phyloP scores from a whole-genome alignment of 2,113 vertebrate genomes.

The Brachirus orientalis region DNA sequence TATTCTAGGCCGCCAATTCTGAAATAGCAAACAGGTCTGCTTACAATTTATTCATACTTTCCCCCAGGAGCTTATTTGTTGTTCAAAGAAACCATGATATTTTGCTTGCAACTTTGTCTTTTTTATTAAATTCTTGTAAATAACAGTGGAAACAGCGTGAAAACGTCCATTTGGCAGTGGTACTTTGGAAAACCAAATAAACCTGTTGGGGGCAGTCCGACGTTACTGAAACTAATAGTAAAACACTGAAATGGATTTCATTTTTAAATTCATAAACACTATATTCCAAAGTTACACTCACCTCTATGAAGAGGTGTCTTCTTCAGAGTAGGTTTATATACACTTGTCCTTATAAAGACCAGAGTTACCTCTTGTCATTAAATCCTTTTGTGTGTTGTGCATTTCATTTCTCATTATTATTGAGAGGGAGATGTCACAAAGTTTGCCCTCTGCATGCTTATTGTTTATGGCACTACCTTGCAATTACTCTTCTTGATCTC shows the following conservation, averaged over 20 bases:
- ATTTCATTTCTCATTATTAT: neutral
- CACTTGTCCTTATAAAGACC: neutral
- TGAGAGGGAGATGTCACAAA: too few species aligned
- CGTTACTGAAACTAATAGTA: neutral
- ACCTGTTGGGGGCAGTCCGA: neutral
- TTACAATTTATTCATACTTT: slow-evolving; percentile 5
- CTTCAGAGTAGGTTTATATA: too few species aligned
- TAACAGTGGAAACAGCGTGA: slow-evolving; percentile 3
- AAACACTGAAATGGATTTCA: slow-evolving; percentile 1
- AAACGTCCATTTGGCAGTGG: neutral
- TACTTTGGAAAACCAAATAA: slow-evolving; percentile 3
- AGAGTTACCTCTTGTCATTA: neutral
- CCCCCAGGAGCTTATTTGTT: slow-evolving; percentile 4
- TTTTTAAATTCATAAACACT: neutral
- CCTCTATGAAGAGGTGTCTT: too few species aligned
- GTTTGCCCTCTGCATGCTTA: too few species aligned
- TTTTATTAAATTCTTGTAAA: slow-evolving; percentile 18
- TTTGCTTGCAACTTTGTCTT: slow-evolving; percentile 13
- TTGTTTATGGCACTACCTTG: too few species aligned
- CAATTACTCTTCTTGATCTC: too few species aligned
- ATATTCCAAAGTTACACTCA: too few species aligned
- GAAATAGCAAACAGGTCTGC: slow-evolving; percentile 7
- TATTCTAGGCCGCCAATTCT: slow-evolving; percentile 6
- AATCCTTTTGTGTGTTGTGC: too few species aligned
- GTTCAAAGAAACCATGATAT: neutral